phyloP scores from a whole-genome alignment of 2,888 invertebrate genomes.

The Deilephila elpenor region DNA sequence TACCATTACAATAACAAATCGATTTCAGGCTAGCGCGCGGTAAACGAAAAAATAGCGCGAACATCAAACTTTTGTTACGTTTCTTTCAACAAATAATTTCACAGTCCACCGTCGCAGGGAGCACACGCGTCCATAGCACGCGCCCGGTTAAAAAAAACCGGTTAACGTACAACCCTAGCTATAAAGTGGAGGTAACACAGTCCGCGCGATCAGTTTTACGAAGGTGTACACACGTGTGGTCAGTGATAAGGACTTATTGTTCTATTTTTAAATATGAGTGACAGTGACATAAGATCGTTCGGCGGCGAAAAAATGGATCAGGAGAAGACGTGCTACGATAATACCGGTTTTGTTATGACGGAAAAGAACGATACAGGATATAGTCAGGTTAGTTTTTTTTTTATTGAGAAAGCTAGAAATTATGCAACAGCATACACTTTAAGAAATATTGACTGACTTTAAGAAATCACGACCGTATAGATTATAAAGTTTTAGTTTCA shows the following conservation, averaged over 20 bases:
- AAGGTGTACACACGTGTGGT: slow-evolving; percentile 49
- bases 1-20: background rate
- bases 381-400: slow-evolving; percentile 50
- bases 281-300: slow-evolving; percentile 33
- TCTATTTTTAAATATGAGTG: slow-evolving; percentile 42
- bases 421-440: too few species aligned
- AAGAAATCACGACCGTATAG: too few species aligned
- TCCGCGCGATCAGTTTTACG: slow-evolving; percentile 42
- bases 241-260: slow-evolving; percentile 39
- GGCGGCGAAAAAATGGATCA: slow-evolving; percentile 52
- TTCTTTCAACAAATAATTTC: slow-evolving; percentile 23
- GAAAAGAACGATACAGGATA: slow-evolving; percentile 65
- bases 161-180: slow-evolving; percentile 1
- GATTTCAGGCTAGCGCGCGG: slow-evolving; percentile 7
- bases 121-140: slow-evolving; percentile 1
- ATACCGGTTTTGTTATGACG: slow-evolving; percentile 70
- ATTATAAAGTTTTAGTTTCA: too few species aligned
- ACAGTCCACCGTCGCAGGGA: slow-evolving; percentile 3
- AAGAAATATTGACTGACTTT: too few species aligned
- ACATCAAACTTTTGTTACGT: background rate
- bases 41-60: slow-evolving; percentile 13
- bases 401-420: background rate
- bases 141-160: slow-evolving; percentile 5
- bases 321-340: slow-evolving; percentile 67
- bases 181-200: slow-evolving; percentile 8